Evolutionary conservation across 2,113 vertebrate species (phyloP), one percentile per base, ranked within the genome.

Genomic region (Dipodomys spectabilis): DNA sequence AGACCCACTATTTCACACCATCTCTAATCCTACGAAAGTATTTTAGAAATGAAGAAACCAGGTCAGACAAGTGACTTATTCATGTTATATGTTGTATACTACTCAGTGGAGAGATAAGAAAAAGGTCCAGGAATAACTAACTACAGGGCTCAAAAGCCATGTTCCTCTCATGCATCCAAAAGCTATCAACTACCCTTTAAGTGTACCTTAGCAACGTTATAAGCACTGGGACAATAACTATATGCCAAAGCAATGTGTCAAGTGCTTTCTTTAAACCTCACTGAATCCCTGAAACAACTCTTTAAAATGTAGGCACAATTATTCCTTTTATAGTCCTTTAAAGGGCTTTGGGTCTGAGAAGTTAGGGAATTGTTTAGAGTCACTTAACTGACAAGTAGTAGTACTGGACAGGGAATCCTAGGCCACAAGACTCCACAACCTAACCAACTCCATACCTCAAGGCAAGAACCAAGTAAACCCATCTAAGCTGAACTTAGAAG

Each of bases 11-110:
- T 69, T 94, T 94, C 69, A 86, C 69, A 90, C 74, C 81, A 93
- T 78, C 30, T 83, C 60, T 82, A 94, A 84, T 65, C 62, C 35
- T 91, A 79, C 90, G 95, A 75, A 53, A 44, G 87, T 78, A 92
- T 49, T 87, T 88, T 82, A 85, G 65, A 93, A 74, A 65, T 86
- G 84, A 92, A 65, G 53, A 92, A 90, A 90, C 23, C 65, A 78
- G 53, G 57, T 83, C 25, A 77, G 57, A 86, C 35, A 94, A 53
- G 28, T 77, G 35, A 86, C n/a, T 44, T 9, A 35, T 10, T 68
- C 8, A 25, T n/a, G 15, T 57, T 57, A 16, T 57, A 57, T 57
- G n/a, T 79, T 87, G 64, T 39, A 91, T 3, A 72, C 30, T 32
- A 95, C 19, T 44, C 74, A 92, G n/a, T 7, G 18, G 10, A 86